A percentile compares a stretch with the other conserved stretches of the same genome.
Conservation (phyloP, 2,113 vertebrate genomes). For the Coturnix japonica region DNA sequence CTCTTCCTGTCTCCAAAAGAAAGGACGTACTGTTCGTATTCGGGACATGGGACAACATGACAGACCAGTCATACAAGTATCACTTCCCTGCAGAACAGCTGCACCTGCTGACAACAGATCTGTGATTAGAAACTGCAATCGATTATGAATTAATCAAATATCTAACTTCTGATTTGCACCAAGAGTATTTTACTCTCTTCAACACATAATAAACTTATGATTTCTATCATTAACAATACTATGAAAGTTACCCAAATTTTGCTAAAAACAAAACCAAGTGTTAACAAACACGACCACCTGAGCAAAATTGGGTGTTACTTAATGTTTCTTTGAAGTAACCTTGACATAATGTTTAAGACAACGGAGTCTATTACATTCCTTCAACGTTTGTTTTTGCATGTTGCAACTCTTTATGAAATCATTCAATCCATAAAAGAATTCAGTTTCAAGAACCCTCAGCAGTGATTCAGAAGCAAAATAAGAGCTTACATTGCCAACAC, state of each 20-base stretch:
- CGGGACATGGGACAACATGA: not conserved
- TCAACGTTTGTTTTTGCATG: not conserved
- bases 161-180: not conserved
- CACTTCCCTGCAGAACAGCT: not conserved
- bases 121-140: not conserved
- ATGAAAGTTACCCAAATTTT: not conserved
- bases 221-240: not conserved
- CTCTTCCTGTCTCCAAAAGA: not conserved
- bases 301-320: not conserved
- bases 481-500: not conserved
- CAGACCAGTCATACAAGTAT: not conserved
- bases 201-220: not conserved
- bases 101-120: not conserved
- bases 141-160: not conserved
- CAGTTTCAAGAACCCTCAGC: not conserved
- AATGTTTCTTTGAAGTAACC: not conserved
- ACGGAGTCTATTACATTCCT: not conserved
- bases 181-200: not conserved
- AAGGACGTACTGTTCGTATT: not conserved
- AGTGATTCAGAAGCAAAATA: not conserved
- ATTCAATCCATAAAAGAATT: not conserved
- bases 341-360: not conserved
- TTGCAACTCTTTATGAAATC: not conserved
- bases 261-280: not conserved
- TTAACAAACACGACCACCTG: not conserved